Evolutionary conservation across 30 jellyfish, hydroid and myxozoan species (phyloP), one percentile per base, ranked within the genome.

Genomic region (Aurelia aurita): DNA sequence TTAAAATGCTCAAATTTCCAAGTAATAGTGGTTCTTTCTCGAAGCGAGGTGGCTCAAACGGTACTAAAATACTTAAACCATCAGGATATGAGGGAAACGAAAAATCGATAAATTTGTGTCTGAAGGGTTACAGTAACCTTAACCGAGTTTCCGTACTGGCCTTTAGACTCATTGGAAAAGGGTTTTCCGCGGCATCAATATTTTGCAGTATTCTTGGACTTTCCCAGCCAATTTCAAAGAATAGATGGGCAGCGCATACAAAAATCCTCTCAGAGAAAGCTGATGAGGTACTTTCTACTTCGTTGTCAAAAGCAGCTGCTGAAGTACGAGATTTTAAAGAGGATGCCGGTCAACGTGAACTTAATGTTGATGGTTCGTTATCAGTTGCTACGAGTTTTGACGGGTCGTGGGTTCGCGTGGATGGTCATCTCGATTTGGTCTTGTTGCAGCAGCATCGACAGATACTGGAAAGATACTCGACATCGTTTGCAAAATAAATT

Each of bases 341-440:
- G 28, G 72, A 59, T 11, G 21, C 27, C 8, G 27, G 72, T 21
- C 72, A 15, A 21, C 12, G 12, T 8, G 28, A 8, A 11, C 28
- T 10, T 12, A 22, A 59, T 11, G 21, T 11, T 12, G 72, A 59
- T 59, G 72, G 72, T 59, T 59, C 72, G 8, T 11, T 59, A 8
- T 59, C 28, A 59, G 21, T 59, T 59, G 72, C 72, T 21, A 59
- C 72, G 21, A 59, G 72, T 22, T 59, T 59, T 59, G 21, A 22
- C 21, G 72, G 72, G 21, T 59, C 27, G 72, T 59, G 72, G 72
- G 72, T 18, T 59, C 27, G 21, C 72, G 72, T 15, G 72, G 72
- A 15, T 63, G 76, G 76, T 63, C 76, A 63, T 23, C 76, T 15
- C 23, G 31, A 63, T 15, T 45, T 63, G 76, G 76, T 15, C 76